Base-by-base conservation (phyloP, 1,140 invertebrate genomes). In the Penaeus chinensis region DNA sequence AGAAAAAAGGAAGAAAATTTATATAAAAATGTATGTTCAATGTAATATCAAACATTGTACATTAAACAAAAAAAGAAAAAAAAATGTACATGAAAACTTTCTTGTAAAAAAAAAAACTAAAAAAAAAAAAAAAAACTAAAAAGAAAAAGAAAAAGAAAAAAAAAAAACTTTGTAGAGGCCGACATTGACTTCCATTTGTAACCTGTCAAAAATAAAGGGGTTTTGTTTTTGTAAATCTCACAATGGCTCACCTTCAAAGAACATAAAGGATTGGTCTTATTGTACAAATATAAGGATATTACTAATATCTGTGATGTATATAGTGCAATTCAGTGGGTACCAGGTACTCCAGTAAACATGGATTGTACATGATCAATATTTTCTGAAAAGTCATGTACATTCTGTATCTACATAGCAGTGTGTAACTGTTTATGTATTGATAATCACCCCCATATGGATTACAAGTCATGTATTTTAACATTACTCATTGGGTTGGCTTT, bases 251-350 rank as follows among this genome's bases (percentile, higher is more conserved):
- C 54, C 54, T 54, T 54, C 54, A 54, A 54, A 54, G 54, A 54
- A 54, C 54, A 54, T 54, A 54, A 54, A 54, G 54, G 54, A 54
- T 54, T 54, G 54, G 54, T 54, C 54, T 54, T 54, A 54, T n/a
- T 82, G 81, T 82, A 82, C 81, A 82, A 82, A 69, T 82, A n/a
- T 37, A 27, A 82, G 47, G 60, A 61, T 82, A 69, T 65, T 69
- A 82, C 61, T 65, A 69, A 62, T 82, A 82, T 82, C 81, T 82
- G 81, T 82, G 81, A 82, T 82, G 81, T 82, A 82, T 61, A 82
- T 69, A 82, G 81, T 82, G 81, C 81, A 82, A 82, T 82, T 82
- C 81, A 82, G 42, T 82, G 81, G 63, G 81, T 82, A 24, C 42
- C 77, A 60, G 24, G 54, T 60, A 82, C 62, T 82, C 62, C 27